Base-by-base conservation (phyloP, 1,140 invertebrate species). In the Ceratosolen solmsi region DNA sequence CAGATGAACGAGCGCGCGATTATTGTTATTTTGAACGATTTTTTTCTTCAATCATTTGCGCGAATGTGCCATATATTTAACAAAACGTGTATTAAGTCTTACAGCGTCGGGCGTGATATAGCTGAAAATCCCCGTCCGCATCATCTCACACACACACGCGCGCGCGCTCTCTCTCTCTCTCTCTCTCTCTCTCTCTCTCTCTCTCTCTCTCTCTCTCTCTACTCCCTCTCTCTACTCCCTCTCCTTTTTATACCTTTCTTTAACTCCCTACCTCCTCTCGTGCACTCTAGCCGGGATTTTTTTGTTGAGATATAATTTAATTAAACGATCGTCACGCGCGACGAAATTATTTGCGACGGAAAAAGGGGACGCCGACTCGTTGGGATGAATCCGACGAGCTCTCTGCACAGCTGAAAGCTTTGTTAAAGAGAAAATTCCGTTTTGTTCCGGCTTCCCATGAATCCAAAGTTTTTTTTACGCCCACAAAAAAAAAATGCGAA, bases 1-100 rank as follows among this genome's bases (percentile, higher is more conserved):
- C 87, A 87, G 87, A 87, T 33, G 56, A 79, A 41, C 65, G 60
- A 30, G 25, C 33, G 25, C 33, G n/a, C 13, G 74, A 41, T 63
- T 46, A 13, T 76, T 75, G 4, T 25, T 27, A 22, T 17, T 27
- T 25, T 72, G n/a, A n/a, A n/a, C n/a, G n/a, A n/a, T n/a, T n/a
- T n/a, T 51, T 49, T 72, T 27, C 25, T 8, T 63, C 33, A 15
- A 22, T 41, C 30, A 1, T 25, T 70, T 25, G 36, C n/a, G 8
- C 5, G 22, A n/a, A 11, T 41, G 4, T 41, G 5, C 36, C 8
- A 41, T 13, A 41, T 41, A 70, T 70, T 38, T 41, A 70, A 70
- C 36, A 41, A 54, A 73, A 73, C 46, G 71, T 25, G 46, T 41
- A 70, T 70, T 41, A 41, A 41, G 33, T 70, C 65, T 70, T 70